Percentiles rank a stretch among this genome's conserved stretches.
Evolutionary conservation across 2,888 invertebrate genomes (phyloP).

Genomic region (Lasioglossum malachurum): DNA sequence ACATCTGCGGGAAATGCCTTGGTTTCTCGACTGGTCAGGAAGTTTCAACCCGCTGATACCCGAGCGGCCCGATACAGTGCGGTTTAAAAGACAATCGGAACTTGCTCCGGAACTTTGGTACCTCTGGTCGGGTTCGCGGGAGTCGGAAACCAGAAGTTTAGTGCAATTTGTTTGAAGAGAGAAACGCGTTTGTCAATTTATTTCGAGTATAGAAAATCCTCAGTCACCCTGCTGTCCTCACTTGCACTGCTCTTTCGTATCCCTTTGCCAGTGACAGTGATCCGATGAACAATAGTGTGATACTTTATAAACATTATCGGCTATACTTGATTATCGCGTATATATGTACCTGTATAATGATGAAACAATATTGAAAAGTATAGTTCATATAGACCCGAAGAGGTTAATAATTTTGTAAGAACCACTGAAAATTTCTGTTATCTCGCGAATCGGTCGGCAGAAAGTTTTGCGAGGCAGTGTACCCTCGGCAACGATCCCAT

Average conservation of each 20-base stretch:
- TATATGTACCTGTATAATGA: too few species aligned
- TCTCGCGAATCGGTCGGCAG: background rate
- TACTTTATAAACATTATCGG: too few species aligned
- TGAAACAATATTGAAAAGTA: too few species aligned
- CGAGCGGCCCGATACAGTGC: background rate
- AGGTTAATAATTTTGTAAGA: background rate
- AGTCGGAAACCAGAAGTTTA: background rate
- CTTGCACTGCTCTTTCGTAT: too few species aligned
- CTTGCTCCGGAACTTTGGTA: background rate
- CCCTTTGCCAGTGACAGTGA: too few species aligned
- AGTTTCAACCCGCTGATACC: background rate
- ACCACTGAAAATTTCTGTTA: background rate
- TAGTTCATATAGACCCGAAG: too few species aligned
- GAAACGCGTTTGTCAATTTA: background rate
- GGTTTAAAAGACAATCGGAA: background rate
- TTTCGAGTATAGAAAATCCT: too few species aligned
- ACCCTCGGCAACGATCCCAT: conserved; percentile 25
- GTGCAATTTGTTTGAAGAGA: background rate
- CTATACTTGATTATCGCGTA: too few species aligned
- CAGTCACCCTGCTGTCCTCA: too few species aligned
- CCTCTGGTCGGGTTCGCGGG: background rate
- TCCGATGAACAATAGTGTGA: too few species aligned
- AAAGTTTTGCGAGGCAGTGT: conserved; percentile 20
- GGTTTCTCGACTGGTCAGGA: background rate
- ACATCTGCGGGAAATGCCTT: background rate